Evolutionary conservation across 2,113 vertebrate genomes (phyloP), one percentile per base, ranked within the genome.

Genomic region (Elachura formosa): DNA sequence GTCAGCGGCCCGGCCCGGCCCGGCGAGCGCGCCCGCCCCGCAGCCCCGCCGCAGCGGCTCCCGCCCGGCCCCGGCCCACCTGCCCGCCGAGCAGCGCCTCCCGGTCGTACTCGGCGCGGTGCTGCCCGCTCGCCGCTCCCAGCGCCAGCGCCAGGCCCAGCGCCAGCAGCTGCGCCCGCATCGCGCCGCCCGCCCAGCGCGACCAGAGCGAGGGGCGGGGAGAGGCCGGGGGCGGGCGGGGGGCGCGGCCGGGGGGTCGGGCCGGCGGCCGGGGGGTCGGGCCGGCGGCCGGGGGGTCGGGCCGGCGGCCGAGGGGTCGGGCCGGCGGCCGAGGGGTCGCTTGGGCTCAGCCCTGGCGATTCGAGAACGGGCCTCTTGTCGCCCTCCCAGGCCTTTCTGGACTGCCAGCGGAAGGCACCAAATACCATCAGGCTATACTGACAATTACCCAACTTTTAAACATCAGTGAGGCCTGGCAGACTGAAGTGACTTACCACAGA

Each of bases 381-480:
- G n/a, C 2, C 18, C 1, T 4, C 17, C 29, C 23, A 0, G 4
- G 9, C 33, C 20, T 22, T 29, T 20, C 2, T 5, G 36, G 14
- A 8, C 3, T 5, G 0, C 2, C 51, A 1, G 51, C 5, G 45
- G 25, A 22, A 45, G 34, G 3, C 4, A 14, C 12, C 58, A 21
- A 21, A 14, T 22, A 8, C 20, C 9, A 2, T 8, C 59, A 1
- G n/a, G 26, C 11, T 4, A 17, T 0, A 9, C 0, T 9, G 59
- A 12, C 4, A 8, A 3, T 33, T 17, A 23, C 6, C 18, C 68
- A 10, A 2, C 31, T 40, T 31, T 0, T 5, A 11, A 43, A 67
- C 40, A 3, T 10, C 33, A 6, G 38, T 3, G 62, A 12, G 49
- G 67, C 41, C n/a, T 25, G 61, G 34, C 48, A 40, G 76, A 5